Percentiles rank a stretch among this genome's conserved stretches.
These are phyloP conservation scores for Polymixis flavicincta DNA, from an alignment of 2,888 invertebrate genomes.

Conservation along the genomic window DNA sequence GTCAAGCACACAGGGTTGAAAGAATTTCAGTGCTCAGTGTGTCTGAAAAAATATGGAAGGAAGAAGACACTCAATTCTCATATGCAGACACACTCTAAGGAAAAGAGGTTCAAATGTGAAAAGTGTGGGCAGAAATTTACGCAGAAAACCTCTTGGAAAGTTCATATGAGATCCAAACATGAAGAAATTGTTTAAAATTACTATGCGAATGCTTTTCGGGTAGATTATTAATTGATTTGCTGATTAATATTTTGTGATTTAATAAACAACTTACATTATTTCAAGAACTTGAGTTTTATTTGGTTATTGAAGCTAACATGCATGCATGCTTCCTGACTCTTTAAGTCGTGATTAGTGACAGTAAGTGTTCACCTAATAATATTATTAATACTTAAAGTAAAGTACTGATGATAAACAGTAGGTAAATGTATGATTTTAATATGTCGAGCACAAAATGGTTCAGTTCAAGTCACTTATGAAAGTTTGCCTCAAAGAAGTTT, in stretches of 20 bases:
- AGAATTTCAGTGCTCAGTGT: slow-evolving; percentile 78
- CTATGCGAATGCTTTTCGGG: neutral
- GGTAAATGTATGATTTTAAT: too few species aligned
- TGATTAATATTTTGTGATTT: too few species aligned
- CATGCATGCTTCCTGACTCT: neutral
- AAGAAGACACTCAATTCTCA: slow-evolving; percentile 79
- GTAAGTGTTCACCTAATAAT: neutral
- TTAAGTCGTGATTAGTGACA: neutral
- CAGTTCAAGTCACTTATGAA: too few species aligned
- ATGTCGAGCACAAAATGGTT: too few species aligned
- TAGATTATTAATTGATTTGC: neutral
- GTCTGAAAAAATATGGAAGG: slow-evolving; percentile 76
- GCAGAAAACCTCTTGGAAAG: slow-evolving; percentile 73
- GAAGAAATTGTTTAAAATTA: slow-evolving; percentile 27
- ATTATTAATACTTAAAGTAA: neutral
- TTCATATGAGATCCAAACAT: slow-evolving; percentile 68
- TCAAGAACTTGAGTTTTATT: neutral
- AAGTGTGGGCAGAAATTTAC: slow-evolving; percentile 65
- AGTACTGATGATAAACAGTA: too few species aligned
- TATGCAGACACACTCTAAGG: slow-evolving; percentile 71
- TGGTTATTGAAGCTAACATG: neutral
- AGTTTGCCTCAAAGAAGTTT: too few species aligned
- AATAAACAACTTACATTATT: neutral
- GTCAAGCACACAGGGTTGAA: slow-evolving; percentile 83
- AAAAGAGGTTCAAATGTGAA: slow-evolving; percentile 63